These are phyloP conservation scores for Podargus strigoides DNA, from an alignment of 2,797 vertebrate genomes.

Conservation along the genomic window DNA sequence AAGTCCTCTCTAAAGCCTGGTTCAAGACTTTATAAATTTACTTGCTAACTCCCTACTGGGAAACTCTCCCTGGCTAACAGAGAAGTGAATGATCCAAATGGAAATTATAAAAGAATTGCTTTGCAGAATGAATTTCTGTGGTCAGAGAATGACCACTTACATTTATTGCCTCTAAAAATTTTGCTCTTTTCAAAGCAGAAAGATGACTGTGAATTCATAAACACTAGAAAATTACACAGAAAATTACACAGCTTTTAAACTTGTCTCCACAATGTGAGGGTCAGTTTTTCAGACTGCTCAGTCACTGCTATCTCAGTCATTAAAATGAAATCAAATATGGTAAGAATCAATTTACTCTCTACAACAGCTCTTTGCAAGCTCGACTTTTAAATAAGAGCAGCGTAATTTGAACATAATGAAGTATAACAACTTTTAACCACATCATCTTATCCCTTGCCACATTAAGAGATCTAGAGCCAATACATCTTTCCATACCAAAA, in stretches of 20 bases:
- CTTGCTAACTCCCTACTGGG: background rate
- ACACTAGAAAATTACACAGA: background rate
- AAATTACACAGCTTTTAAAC: background rate
- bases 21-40: background rate
- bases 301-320: background rate
- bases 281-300: background rate
- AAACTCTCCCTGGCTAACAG: background rate
- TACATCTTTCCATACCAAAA: background rate
- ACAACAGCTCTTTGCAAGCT: background rate
- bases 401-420: background rate
- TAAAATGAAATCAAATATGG: background rate
- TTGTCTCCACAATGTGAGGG: background rate
- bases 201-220: background rate
- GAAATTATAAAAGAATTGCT: accelerated
- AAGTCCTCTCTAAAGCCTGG: background rate
- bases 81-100: background rate
- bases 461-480: background rate
- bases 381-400: background rate
- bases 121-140: background rate
- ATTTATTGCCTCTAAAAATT: background rate
- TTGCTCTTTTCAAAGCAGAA: background rate
- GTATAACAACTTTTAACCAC: background rate
- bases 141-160: background rate
- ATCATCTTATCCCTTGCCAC: background rate
- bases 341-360: background rate